Conservation (phyloP, 2,888 invertebrate genomes). For the Cephus spinipes region DNA sequence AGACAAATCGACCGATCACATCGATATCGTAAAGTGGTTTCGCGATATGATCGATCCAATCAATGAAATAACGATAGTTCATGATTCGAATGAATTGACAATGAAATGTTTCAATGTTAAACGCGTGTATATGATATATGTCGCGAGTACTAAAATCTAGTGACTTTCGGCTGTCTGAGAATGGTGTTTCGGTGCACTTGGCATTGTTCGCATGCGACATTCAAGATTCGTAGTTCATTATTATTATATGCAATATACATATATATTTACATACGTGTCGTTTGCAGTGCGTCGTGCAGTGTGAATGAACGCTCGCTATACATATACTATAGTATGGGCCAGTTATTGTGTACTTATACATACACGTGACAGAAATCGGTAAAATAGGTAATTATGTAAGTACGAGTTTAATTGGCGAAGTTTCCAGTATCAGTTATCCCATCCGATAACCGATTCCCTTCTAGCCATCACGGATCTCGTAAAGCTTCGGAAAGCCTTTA, state of each 20-base stretch:
- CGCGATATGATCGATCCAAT: neutral
- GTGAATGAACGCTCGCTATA: slow-evolving; percentile 16
- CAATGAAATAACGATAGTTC: neutral
- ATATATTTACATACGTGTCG: slow-evolving; percentile 9
- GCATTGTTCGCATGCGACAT: slow-evolving; percentile 47
- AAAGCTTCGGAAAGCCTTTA: slow-evolving; percentile 6
- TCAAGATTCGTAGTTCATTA: slow-evolving; percentile 24
- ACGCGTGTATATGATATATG: neutral
- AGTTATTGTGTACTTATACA: neutral
- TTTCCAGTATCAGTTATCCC: neutral
- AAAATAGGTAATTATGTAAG: neutral
- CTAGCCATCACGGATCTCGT: neutral
- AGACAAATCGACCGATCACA: neutral
- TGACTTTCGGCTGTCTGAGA: neutral
- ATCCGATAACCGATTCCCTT: neutral
- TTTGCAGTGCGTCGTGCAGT: slow-evolving; percentile 48
- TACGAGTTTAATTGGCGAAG: neutral
- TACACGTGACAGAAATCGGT: neutral
- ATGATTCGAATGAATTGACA: neutral
- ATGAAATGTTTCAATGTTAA: neutral
- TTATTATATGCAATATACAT: neutral
- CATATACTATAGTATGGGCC: neutral
- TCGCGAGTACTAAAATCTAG: neutral
- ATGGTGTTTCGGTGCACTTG: slow-evolving; percentile 30
- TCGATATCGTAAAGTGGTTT: neutral